Evolutionary conservation across 2,113 vertebrate species (phyloP), one percentile per base, ranked within the genome.

Genomic region (Lepus timidus): DNA sequence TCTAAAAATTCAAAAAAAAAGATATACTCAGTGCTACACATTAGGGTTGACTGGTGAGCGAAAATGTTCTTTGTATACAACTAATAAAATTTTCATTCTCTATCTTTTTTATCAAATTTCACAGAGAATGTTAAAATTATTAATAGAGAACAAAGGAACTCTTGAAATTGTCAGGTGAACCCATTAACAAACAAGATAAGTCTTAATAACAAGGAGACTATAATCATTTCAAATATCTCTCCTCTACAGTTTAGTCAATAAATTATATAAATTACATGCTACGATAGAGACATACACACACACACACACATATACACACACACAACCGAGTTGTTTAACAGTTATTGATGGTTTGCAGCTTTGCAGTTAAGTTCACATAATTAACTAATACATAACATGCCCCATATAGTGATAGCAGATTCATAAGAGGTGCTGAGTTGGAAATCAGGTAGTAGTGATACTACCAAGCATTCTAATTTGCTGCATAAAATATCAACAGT

Each of bases 301-400:
- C 29, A 36, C 1, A 44, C 10, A 70, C 17, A 51, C 29, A 36
- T 1, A 44, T 16, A 52, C 1, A 64, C 14, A 91, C n/a, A 82
- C 29, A 73, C 11, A 82, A 13, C 23, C 78, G 4, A 88, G 9
- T 90, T 87, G 80, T 62, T 90, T 86, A 92, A 94, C 27, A 92
- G 80, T 93, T 71, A 79, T 36, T 70, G 65, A 85, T 83, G 27
- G 4, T 29, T 92, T 87, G 12, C 55, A 90, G 67, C 17, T 74
- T 93, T 87, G 12, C 64, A 92, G 61, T 22, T 70, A 89, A 89
- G 49, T 87, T 94, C 76, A 95, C 44, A 68, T 90, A 74, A 93
- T 93, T 94, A 95, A 91, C 91, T 94, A 95, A 95, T 62, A 58
- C 61, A 87, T 12, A 85, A 23, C 90, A 25, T 83, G 58, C 95